Evolutionary conservation across 2,888 invertebrate genomes (phyloP).

Genomic region (Epirrita christyi): DNA sequence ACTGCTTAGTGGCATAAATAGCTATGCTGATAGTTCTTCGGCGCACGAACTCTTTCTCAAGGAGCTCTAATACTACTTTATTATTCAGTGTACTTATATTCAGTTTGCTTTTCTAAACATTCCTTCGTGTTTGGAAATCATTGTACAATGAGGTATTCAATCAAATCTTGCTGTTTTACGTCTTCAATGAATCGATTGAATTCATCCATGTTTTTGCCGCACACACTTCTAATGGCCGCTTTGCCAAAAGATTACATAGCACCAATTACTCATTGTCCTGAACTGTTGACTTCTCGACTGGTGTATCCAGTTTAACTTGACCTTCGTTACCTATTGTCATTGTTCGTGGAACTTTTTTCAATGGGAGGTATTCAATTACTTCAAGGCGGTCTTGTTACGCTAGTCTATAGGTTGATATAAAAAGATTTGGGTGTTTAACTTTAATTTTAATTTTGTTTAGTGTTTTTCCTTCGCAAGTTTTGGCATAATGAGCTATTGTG

Average conservation of each 20-base stretch:
- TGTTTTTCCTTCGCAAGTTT: slow-evolving; percentile 38
- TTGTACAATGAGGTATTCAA: too few species aligned
- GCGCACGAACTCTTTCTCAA: too few species aligned
- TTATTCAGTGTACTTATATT: too few species aligned
- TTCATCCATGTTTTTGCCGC: slow-evolving; percentile 33
- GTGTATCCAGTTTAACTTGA: slow-evolving; percentile 46
- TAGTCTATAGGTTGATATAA: slow-evolving; percentile 39
- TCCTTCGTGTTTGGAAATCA: too few species aligned
- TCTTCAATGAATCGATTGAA: slow-evolving; percentile 16
- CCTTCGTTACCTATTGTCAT: slow-evolving; percentile 44
- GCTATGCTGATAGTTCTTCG: too few species aligned
- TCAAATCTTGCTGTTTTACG: not conserved
- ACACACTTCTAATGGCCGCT: slow-evolving; percentile 34
- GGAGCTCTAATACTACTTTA: too few species aligned
- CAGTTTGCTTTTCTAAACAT: too few species aligned
- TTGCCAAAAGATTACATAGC: slow-evolving; percentile 42
- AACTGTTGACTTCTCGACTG: slow-evolving; percentile 48
- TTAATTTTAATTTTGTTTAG: slow-evolving; percentile 46
- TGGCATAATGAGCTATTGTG: slow-evolving; percentile 56
- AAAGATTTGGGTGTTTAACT: slow-evolving; percentile 42
- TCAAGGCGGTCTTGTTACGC: slow-evolving; percentile 36
- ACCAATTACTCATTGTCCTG: slow-evolving; percentile 57
- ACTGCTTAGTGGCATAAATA: too few species aligned
- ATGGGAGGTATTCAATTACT: slow-evolving; percentile 44
- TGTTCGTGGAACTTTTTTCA: slow-evolving; percentile 38